Conservation (phyloP, 2,113 vertebrate genomes). For the Saimiri boliviensis region DNA sequence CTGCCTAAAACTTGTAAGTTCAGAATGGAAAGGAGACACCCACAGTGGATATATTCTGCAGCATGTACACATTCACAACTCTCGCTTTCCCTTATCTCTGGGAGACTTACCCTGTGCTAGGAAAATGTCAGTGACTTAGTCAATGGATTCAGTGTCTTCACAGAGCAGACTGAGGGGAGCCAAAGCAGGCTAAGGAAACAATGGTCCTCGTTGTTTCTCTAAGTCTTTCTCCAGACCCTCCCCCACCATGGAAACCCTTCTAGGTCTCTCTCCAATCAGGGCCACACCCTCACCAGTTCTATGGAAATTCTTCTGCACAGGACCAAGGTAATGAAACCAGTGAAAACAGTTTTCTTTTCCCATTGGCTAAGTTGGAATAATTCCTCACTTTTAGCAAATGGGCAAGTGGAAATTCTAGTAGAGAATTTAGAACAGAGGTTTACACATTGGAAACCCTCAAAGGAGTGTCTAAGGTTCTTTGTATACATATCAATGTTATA, state of each 20-base stretch:
- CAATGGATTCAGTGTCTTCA: constrained; percentile 57
- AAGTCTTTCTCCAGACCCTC: constrained; percentile 18
- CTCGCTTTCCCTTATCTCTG: neutral
- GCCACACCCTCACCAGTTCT: neutral
- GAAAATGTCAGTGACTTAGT: constrained; percentile 50
- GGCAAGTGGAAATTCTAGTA: neutral
- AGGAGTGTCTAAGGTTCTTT: neutral
- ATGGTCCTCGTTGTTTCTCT: constrained; percentile 19
- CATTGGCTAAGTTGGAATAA: neutral
- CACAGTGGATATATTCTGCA: neutral
- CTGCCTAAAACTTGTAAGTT: neutral
- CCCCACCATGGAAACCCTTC: constrained; percentile 34
- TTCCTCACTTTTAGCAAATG: neutral
- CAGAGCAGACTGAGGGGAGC: constrained; percentile 58
- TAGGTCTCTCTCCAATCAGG: neutral
- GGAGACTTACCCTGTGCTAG: neutral
- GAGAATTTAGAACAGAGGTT: neutral
- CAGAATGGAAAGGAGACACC: neutral
- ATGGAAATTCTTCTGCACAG: neutral
- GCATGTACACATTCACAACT: neutral
- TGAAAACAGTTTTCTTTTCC: neutral
- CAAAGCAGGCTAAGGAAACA: constrained; percentile 48
- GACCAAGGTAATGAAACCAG: neutral
- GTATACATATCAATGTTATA: neutral
- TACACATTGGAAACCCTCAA: neutral